A percentile compares a stretch with the other conserved stretches of the same genome.
phyloP scores from a whole-genome alignment of 2,113 vertebrate genomes.

The Glaucomys volans region DNA sequence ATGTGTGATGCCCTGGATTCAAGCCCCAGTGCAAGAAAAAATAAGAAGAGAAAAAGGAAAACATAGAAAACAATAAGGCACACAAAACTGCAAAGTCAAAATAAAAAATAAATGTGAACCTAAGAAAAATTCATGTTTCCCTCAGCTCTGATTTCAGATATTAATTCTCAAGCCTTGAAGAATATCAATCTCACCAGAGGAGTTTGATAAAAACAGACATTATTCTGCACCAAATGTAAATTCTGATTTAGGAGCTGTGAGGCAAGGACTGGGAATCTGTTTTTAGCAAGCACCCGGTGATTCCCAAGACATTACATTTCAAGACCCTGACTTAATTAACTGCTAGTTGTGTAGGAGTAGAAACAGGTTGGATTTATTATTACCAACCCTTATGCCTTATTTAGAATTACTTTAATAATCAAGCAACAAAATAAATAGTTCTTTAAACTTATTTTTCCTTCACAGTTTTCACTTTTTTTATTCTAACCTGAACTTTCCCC shows the following conservation, averaged over 20 bases:
- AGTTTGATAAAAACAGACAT: neutral
- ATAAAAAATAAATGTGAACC: neutral
- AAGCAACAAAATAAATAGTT: neutral
- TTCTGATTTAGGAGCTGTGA: neutral
- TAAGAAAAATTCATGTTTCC: neutral
- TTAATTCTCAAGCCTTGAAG: neutral
- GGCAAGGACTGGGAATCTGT: neutral
- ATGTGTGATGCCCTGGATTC: neutral
- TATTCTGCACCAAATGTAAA: neutral
- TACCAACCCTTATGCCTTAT: neutral
- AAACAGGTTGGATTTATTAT: neutral
- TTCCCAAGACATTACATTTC: neutral
- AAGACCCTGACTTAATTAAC: neutral
- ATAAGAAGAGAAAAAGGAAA: no score
- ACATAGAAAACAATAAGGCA: neutral
- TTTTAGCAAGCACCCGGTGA: neutral
- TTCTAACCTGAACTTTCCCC: neutral
- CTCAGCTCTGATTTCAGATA: neutral
- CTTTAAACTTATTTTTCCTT: slow-evolving; percentile 9
- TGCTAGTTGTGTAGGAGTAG: neutral
- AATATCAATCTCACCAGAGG: neutral
- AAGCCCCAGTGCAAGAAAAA: neutral
- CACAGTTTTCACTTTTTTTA: slow-evolving; percentile 6
- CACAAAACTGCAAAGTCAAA: neutral
- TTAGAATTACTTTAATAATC: neutral